These are phyloP conservation scores for Acanthurus lineatus DNA, from an alignment of 2,797 vertebrate genomes.

Conservation along the genomic window DNA sequence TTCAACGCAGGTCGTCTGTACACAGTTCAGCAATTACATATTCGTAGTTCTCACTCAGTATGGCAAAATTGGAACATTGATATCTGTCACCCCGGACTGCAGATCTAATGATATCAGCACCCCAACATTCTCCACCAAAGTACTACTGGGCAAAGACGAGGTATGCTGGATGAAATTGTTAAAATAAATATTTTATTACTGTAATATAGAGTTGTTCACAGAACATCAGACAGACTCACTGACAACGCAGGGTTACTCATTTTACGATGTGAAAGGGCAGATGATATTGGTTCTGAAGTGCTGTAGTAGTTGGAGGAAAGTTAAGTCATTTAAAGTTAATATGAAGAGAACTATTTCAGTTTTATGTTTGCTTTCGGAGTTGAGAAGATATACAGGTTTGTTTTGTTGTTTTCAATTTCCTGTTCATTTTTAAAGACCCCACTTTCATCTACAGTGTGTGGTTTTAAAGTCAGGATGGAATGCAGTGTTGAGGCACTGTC, in stretches of 20 bases:
- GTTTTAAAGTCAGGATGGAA: background rate
- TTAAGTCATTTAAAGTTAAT: conserved; percentile 43
- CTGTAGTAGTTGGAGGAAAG: conserved; percentile 20
- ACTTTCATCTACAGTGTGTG: background rate
- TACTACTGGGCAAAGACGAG: conserved; percentile 97
- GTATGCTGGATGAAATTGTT: conserved; percentile 77
- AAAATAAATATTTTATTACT: conserved; percentile 47
- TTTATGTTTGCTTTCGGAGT: conserved; percentile 27
- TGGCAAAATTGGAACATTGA: conserved; percentile 93
- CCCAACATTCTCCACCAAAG: conserved; percentile 89
- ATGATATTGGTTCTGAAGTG: conserved; percentile 51
- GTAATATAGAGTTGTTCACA: conserved; percentile 45
- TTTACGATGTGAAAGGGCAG: conserved; percentile 60
- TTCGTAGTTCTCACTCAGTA: conserved; percentile 95
- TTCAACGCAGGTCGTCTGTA: conserved; percentile 93
- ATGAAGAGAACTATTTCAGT: conserved; percentile 52
- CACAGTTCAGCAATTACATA: conserved; percentile 93
- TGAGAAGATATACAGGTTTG: background rate
- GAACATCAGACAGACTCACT: conserved; percentile 30
- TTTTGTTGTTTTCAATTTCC: background rate
- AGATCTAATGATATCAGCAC: conserved; percentile 87
- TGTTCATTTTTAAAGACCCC: background rate
- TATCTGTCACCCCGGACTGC: conserved; percentile 91
- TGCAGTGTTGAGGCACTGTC: background rate
- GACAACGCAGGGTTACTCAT: conserved; percentile 44